Evolutionary conservation across 1,140 invertebrate genomes (phyloP).

Genomic region (Meloidogyne floridensis): DNA sequence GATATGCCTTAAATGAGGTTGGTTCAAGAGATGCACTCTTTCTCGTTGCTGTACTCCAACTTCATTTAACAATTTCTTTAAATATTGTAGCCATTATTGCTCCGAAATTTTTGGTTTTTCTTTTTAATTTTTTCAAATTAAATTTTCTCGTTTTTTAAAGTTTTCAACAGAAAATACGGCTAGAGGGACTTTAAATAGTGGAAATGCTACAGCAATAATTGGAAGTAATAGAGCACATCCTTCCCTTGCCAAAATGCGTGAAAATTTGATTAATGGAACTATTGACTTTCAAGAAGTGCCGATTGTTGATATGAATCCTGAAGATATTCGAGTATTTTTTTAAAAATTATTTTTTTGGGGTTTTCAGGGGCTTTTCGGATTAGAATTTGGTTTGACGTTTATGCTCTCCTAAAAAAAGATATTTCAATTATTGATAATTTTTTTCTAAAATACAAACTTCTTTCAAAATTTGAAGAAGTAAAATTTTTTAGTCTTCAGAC

Average conservation of each 20-base stretch:
- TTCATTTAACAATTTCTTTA: slow-evolving; percentile 64
- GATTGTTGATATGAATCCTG: slow-evolving; percentile 82
- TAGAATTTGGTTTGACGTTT: too few species aligned
- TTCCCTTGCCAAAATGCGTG: slow-evolving; percentile 68
- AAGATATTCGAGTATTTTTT: slow-evolving; percentile 77
- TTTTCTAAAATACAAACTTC: too few species aligned
- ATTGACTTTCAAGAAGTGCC: slow-evolving; percentile 83
- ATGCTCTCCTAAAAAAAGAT: too few species aligned
- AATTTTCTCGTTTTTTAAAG: neutral
- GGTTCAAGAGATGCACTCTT: slow-evolving; percentile 38
- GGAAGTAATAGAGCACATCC: slow-evolving; percentile 67
- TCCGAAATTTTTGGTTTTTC: slow-evolving; percentile 50
- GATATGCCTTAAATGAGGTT: slow-evolving; percentile 20
- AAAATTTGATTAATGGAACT: slow-evolving; percentile 78
- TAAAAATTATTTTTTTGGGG: neutral
- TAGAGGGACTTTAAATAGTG: slow-evolving; percentile 61
- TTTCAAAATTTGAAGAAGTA: too few species aligned
- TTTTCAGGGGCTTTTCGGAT: too few species aligned
- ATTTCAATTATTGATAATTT: too few species aligned
- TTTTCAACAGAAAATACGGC: slow-evolving; percentile 48
- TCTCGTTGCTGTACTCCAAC: slow-evolving; percentile 57
- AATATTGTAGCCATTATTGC: slow-evolving; percentile 58
- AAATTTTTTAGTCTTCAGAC: too few species aligned
- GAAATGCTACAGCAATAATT: slow-evolving; percentile 52
- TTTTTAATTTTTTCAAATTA: neutral